These are phyloP conservation scores for Nothoprocta pentlandii DNA, from an alignment of 2,113 vertebrate genomes.

Conservation along the genomic window DNA sequence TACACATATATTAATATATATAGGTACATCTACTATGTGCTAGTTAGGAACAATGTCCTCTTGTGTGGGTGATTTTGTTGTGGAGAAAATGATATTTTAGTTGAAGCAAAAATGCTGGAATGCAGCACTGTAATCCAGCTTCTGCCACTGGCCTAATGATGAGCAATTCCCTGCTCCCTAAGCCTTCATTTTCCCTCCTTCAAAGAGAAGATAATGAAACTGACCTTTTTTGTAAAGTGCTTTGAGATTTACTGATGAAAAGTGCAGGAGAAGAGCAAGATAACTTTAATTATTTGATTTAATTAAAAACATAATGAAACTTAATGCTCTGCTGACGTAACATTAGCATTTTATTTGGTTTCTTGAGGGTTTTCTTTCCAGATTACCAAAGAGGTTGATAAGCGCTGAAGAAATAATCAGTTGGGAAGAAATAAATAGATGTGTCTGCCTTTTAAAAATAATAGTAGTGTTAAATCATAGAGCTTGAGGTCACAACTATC, in stretches of 20 bases:
- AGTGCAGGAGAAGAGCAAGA: not conserved
- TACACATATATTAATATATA: not conserved
- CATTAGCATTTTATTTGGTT: not conserved
- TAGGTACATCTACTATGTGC: not conserved
- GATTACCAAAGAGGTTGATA: not conserved
- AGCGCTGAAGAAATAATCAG: not conserved
- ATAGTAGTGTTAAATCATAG: not conserved
- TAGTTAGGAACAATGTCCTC: not conserved
- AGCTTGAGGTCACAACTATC: not conserved
- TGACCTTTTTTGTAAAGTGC: not conserved
- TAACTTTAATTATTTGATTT: not conserved
- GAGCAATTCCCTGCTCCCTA: not conserved
- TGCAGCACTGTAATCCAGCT: not conserved
- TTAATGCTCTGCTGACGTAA: not conserved
- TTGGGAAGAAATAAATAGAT: not conserved
- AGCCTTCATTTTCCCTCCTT: not conserved
- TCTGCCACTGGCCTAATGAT: not conserved
- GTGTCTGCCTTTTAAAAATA: not conserved
- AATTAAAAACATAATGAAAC: slow-evolving; percentile 18
- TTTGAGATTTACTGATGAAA: not conserved
- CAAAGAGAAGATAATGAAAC: not conserved
- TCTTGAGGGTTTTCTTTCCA: not conserved
- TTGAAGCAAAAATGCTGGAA: rapidly evolving
- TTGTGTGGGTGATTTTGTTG: not conserved
- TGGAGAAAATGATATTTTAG: not conserved